Base-by-base conservation (phyloP, 2,113 vertebrate species). In the Gracilinanus agilis region DNA sequence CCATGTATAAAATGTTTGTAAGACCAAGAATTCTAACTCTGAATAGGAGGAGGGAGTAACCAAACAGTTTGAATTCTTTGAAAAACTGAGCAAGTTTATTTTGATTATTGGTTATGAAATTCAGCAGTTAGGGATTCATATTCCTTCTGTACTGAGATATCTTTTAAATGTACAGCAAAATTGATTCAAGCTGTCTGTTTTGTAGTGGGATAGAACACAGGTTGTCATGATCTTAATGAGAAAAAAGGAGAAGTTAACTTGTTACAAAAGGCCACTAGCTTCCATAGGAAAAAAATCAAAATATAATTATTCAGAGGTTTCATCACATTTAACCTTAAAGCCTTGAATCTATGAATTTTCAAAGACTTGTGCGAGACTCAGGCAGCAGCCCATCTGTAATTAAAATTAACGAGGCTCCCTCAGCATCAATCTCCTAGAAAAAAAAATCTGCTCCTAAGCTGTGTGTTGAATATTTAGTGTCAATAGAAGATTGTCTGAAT, bases 151-250 rank as follows among this genome's bases (percentile, higher is more conserved):
- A 90, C 13, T 24, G 92, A 83, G 55, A 40, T 55, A 97, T 95
- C 92, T 29, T 0, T 88, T 95, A 92, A 94, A 91, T 27, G 44
- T 3, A 75, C 89, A 75, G 54, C 91, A 95, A 98, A 88, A 97
- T 93, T 95, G 95, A 91, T 89, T 95, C 83, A 91, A 9, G 7
- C 53, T 75, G 11, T 91, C 53, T 95, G 34, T n/a, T 93, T 55
- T 91, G 67, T 9, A 25, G 25, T 49, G 2, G 7, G 2, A 25
- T 90, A 93, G 54, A 56, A 95, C 96, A 92, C 27, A 13, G 53
- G 5, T 98, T 29, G 92, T 54, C 7, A 67, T 67, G 75, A 96
- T 88, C 93, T 98, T 96, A 97, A 93, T 96, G 91, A 96, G 16
- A 95, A 94, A 95, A 95, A 21, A 88, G 40, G 29, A 54, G 29